These are phyloP conservation scores for Hipparchia sbordonii DNA, from an alignment of 2,888 invertebrate species.

Conservation along the genomic window DNA sequence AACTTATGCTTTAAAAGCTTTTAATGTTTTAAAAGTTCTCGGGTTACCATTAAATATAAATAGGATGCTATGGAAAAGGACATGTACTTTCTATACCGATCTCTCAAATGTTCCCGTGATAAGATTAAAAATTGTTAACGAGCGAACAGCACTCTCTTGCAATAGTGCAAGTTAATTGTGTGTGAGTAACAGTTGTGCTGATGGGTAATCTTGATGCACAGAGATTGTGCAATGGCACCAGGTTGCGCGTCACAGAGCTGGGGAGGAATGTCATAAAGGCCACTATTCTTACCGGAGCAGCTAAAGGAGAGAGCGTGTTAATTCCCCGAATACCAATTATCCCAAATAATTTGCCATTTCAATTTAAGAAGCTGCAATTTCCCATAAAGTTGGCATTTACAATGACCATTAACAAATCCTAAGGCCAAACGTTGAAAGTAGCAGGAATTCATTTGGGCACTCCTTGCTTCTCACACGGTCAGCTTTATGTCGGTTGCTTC, in stretches of 20 bases:
- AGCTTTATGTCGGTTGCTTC: no score
- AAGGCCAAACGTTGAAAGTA: slow-evolving; percentile 42
- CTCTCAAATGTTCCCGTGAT: no score
- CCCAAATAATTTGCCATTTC: slow-evolving; percentile 43
- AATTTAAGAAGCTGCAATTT: slow-evolving; percentile 42
- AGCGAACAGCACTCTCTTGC: no score
- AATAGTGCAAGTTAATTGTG: no score
- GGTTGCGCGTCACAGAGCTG: slow-evolving; percentile 40
- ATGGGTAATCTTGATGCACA: slow-evolving; percentile 22
- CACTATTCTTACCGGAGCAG: slow-evolving; percentile 44
- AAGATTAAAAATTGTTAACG: no score
- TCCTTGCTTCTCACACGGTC: no score
- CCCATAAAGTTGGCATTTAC: slow-evolving; percentile 25
- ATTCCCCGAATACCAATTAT: slow-evolving; percentile 43
- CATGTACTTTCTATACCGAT: no score
- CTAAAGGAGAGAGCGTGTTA: slow-evolving; percentile 35
- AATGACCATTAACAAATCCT: slow-evolving; percentile 42
- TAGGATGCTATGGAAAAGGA: no score
- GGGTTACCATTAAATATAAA: background rate
- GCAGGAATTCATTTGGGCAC: slow-evolving; percentile 39
- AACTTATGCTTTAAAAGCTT: slow-evolving; percentile 21
- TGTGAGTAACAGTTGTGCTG: no score
- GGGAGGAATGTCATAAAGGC: slow-evolving; percentile 42
- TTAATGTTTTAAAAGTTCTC: slow-evolving; percentile 18
- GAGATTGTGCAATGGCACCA: slow-evolving; percentile 43